These are phyloP conservation scores for Caenorhabditis japonica DNA, from an alignment of 2,888 invertebrate genomes.

Conservation along the genomic window DNA sequence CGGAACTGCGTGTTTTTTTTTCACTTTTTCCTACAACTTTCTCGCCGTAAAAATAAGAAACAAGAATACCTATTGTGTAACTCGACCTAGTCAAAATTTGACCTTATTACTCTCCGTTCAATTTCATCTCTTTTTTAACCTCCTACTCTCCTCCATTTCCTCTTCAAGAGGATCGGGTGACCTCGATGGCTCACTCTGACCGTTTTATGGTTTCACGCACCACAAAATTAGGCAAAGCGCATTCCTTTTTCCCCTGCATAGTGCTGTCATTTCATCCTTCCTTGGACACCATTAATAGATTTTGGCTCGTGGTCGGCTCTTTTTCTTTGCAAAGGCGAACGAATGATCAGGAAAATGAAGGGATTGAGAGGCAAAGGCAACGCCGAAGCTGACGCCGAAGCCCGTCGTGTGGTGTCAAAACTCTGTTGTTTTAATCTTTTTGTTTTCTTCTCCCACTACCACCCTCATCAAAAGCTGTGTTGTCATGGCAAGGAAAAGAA, in stretches of 20 bases:
- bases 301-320: background rate
- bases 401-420: background rate
- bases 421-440: conserved; percentile 6
- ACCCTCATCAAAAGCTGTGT: background rate
- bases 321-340: too few species aligned
- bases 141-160: conserved; percentile 3
- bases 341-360: too few species aligned
- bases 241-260: background rate
- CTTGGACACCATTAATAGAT: background rate
- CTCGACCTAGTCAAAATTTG: conserved; percentile 36
- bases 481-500: conserved; percentile 11
- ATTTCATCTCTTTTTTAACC: conserved; percentile 14
- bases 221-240: conserved; percentile 8
- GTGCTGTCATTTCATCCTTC: background rate
- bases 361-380: too few species aligned
- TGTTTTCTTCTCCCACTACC: too few species aligned
- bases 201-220: conserved; percentile 39
- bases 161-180: conserved; percentile 1
- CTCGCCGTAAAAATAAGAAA: too few species aligned
- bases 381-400: too few species aligned
- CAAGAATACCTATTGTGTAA: conserved; percentile 13
- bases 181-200: conserved; percentile 14
- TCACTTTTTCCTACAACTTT: too few species aligned
- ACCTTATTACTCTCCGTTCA: conserved; percentile 35
- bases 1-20: too few species aligned